Base-by-base conservation (phyloP, 2,888 invertebrate species). In the Chironomus riparius region DNA sequence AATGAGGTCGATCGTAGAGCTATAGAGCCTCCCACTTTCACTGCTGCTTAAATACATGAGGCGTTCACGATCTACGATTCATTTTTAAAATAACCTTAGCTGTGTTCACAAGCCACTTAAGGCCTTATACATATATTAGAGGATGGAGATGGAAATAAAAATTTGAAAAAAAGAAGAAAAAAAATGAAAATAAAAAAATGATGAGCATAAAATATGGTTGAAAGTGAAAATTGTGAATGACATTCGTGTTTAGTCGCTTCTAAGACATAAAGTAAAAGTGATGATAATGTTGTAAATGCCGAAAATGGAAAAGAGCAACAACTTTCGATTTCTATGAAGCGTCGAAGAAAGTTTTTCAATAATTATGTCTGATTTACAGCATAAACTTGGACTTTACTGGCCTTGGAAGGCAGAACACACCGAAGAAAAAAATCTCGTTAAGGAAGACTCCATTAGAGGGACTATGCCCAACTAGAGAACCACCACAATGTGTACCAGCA, bases 401-500 rank as follows among this genome's bases (percentile, higher is more conserved):
- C 71, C 56, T 78, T 15, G 83, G 83, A 6, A 80, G 84, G 0
- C 83, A 84, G 76, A 82, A 83, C 24, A 81, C 83, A 76, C 7
- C 18, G 10, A 78, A 80, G 3, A 81, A 81, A 4, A 82, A 82
- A 76, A 80, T 84, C 47, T 83, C 84, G 0, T 76, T 84, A 77
- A 81, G 83, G 0, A 82, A 82, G 3, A 84, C 84, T 4, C 81
- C 83, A 6, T 78, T 84, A 48, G 84, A 84, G 79, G 82, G 81
- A 13, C 79, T 84, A 77, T 93, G 93, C 79, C 92, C 92, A 0
- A 85, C 89, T 2, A 86, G 87, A 68, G 90, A 89, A 12, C 83
- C 85, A 3, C 91, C 91, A 0, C 87, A 88, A 78, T 93, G 93
- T 81, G 88, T 90, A 74, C 87, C 89, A 6, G 90, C 91, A 28